phyloP scores from a whole-genome alignment of 1,140 invertebrate species.

The Vanessa atalanta region DNA sequence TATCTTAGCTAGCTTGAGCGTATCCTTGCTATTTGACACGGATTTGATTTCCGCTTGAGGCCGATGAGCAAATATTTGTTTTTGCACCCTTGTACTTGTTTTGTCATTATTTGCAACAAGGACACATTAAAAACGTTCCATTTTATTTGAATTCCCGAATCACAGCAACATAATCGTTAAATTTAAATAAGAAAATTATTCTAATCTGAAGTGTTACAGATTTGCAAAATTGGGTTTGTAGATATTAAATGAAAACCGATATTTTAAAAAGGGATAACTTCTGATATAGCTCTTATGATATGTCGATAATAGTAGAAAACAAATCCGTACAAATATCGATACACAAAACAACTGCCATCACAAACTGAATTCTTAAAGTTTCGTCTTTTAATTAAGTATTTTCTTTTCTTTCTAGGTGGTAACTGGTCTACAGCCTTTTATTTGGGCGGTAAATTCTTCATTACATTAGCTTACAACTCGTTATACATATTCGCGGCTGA shows the following conservation, averaged over 20 bases:
- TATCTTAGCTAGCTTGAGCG: too few relatives aligned
- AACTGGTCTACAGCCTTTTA: constrained; percentile 79
- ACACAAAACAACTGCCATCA: too few relatives aligned
- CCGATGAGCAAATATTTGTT: too few relatives aligned
- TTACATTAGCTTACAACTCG: constrained; percentile 83
- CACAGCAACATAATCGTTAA: background rate
- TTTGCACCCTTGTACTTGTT: too few relatives aligned
- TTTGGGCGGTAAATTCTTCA: constrained; percentile 85
- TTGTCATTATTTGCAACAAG: background rate
- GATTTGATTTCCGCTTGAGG: too few relatives aligned
- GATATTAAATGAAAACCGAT: background rate
- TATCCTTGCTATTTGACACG: too few relatives aligned
- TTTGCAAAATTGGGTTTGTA: background rate
- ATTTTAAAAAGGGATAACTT: background rate
- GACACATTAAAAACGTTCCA: background rate
- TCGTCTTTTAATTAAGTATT: too few relatives aligned
- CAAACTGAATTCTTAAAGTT: too few relatives aligned
- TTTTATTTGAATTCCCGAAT: background rate
- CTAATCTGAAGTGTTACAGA: background rate
- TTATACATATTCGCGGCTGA: constrained; percentile 87
- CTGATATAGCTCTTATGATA: too few relatives aligned
- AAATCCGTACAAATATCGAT: too few relatives aligned
- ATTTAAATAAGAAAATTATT: constrained; percentile 4
- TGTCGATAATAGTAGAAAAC: too few relatives aligned
- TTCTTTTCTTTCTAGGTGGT: constrained; percentile 55